Base-by-base conservation (phyloP, 2,888 invertebrate species). In the Synanthedon myopaeformis region DNA sequence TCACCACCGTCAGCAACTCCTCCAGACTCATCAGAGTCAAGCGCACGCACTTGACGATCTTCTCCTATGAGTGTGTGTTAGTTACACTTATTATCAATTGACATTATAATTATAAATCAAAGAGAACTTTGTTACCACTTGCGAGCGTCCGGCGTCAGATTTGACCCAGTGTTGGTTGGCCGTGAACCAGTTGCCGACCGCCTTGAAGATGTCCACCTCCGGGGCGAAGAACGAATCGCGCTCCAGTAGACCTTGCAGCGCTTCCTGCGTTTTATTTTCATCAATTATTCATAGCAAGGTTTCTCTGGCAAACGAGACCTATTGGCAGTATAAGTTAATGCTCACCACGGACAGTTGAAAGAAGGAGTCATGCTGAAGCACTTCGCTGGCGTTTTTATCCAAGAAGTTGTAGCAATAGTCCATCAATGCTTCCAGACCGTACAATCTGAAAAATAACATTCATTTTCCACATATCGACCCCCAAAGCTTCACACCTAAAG, bases 201-300 rank as follows among this genome's bases (percentile, higher is more conserved):
- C 95, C 65, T 91, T 90, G 85, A 99, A 99, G 61, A 99, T 98
- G 66, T 97, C 94, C 45, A 96, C 95, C 83, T 99, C 99, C 0
- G 94, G 93, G 0, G 97, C 98, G 87, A 95, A 99, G 86, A 99
- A 99, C 6, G 98, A 98, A 80, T 99, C 96, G 52, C 98, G 89
- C 52, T 92, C 91, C 41, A 99, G 88, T 8, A 99, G 89, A 71
- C 96, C 94, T 68, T 93, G 92, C 53, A 99, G 80, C 0, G 97
- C 94, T 65, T 90, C 90, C 90, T 93, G 68, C 8, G 28, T 5
- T 19, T 28, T 6, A 28, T 28, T n/a, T n/a, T n/a, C n/a, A n/a
- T n/a, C n/a, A n/a, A n/a, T n/a, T n/a, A n/a, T n/a, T n/a, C n/a
- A n/a, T n/a, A n/a, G n/a, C n/a, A n/a, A n/a, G n/a, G n/a, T n/a